Conservation (phyloP, 2,113 vertebrate species). For the Rhizomys pruinosus region DNA sequence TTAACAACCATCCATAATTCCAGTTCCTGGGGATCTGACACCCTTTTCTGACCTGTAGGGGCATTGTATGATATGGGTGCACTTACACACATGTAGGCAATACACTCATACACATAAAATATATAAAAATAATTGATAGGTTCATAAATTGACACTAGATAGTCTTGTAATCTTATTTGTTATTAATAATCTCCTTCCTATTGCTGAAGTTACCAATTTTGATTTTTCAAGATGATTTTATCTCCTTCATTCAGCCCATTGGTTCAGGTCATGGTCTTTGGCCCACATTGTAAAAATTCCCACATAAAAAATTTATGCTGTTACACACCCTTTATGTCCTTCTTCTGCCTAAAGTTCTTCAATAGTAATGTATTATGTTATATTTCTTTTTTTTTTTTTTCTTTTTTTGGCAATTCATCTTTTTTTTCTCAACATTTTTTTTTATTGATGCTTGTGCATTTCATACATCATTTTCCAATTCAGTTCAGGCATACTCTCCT, state of each 20-base stretch:
- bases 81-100: no score
- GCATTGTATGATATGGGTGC: no score
- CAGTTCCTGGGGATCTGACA: no score
- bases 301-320: not conserved
- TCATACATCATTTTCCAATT: no score
- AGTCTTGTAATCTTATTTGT: conserved; percentile 29
- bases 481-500: no score
- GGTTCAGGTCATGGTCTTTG: not conserved
- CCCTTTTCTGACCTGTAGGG: no score
- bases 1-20: no score
- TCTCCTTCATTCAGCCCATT: not conserved
- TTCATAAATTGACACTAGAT: conserved; percentile 22
- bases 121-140: not conserved
- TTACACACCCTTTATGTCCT: not conserved
- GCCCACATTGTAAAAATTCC: not conserved
- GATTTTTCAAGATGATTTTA: not conserved
- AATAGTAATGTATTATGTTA: not conserved
- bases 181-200: not conserved
- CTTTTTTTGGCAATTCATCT: no score
- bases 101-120: no score
- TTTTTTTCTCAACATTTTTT: no score
- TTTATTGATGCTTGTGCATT: no score
- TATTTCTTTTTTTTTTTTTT: no score
- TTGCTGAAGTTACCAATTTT: not conserved
- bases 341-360: not conserved